These are phyloP conservation scores for Strigops habroptila DNA, from an alignment of 2,113 vertebrate genomes.

Conservation along the genomic window DNA sequence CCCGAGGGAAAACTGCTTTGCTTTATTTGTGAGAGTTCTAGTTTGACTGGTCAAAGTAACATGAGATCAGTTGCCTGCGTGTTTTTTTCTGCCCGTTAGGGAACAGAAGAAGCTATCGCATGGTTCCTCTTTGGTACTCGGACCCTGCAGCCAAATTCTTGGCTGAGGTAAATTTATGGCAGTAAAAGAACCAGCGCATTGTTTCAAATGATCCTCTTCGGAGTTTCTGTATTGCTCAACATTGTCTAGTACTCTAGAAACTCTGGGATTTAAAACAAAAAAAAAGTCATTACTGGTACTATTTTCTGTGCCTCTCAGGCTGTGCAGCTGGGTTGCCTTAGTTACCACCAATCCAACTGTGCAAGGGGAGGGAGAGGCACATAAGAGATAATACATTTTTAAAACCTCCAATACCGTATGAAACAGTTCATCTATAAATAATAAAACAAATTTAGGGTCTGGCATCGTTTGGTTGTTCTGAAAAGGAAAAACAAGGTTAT, in stretches of 20 bases:
- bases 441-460: slow-evolving; percentile 34
- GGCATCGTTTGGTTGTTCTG: not conserved
- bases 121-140: not conserved
- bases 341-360: slow-evolving; percentile 57
- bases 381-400: slow-evolving; percentile 51
- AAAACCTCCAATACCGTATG: slow-evolving; percentile 24
- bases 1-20: not conserved
- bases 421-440: slow-evolving; percentile 51
- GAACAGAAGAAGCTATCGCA: not conserved
- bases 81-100: not conserved
- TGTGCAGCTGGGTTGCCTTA: slow-evolving; percentile 65
- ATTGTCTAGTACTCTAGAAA: slow-evolving; percentile 43
- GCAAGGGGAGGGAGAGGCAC: slow-evolving; percentile 36
- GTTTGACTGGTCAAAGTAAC: not conserved
- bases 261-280: slow-evolving; percentile 51
- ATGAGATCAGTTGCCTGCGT: not conserved
- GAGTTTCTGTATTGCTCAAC: slow-evolving; percentile 48
- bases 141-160: not conserved
- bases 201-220: slow-evolving; percentile 55
- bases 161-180: slow-evolving; percentile 35
- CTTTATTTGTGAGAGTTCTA: not conserved
- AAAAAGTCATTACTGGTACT: slow-evolving; percentile 51
- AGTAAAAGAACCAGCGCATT: slow-evolving; percentile 38
- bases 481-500: not conserved
- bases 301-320: slow-evolving; percentile 55